Percentiles rank a stretch among this genome's conserved stretches.
Conservation (phyloP, 2,888 invertebrate genomes). For the Rhingia campestris region DNA sequence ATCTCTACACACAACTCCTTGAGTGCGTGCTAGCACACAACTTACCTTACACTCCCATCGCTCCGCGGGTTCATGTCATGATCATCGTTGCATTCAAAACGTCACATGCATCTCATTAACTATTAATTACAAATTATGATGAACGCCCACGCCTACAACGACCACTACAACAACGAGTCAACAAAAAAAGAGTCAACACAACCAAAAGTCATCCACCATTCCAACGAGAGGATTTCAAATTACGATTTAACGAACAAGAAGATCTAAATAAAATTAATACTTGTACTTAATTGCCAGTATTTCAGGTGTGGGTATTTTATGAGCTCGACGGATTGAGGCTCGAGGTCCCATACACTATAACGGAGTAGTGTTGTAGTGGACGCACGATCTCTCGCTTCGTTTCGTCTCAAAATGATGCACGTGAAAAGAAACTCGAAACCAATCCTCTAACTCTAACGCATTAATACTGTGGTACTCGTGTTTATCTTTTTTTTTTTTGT, state of each 20-base stretch:
- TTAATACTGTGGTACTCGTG: slow-evolving; percentile 30
- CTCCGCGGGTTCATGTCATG: slow-evolving; percentile 26
- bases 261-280: slow-evolving; percentile 50
- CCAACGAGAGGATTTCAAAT: slow-evolving; percentile 29
- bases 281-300: slow-evolving; percentile 45
- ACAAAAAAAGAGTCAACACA: slow-evolving; percentile 1
- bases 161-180: slow-evolving; percentile 15
- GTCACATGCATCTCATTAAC: slow-evolving; percentile 76
- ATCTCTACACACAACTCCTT: too few species aligned
- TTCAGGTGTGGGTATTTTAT: slow-evolving; percentile 40
- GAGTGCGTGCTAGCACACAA: too few species aligned
- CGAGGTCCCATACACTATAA: neutral
- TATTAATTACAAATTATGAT: slow-evolving; percentile 76
- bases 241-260: slow-evolving; percentile 33
- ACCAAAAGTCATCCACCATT: neutral
- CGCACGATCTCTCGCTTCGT: slow-evolving; percentile 16
- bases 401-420: slow-evolving; percentile 34
- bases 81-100: slow-evolving; percentile 72
- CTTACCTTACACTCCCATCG: neutral
- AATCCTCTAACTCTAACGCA: slow-evolving; percentile 65
- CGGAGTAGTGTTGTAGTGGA: neutral
- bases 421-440: slow-evolving; percentile 56
- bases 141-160: slow-evolving; percentile 75
- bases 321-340: neutral
- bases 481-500: neutral